Evolutionary conservation across 2,797 vertebrate genomes (phyloP).

Genomic region (Antennarius maculatus): DNA sequence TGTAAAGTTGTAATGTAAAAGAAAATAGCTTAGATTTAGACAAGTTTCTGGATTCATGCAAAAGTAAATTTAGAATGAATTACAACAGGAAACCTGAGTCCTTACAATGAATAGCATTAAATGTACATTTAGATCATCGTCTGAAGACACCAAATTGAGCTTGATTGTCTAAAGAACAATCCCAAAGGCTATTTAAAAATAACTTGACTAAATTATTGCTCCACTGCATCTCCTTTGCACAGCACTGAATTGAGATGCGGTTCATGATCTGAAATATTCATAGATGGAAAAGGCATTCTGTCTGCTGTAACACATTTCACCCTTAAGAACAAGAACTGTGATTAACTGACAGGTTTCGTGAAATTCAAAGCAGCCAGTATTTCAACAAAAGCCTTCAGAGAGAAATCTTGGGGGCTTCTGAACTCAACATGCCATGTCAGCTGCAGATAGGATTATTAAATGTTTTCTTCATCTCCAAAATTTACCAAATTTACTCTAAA

Average conservation of each 20-base stretch:
- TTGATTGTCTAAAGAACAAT: constrained; percentile 47
- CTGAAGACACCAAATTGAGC: constrained; percentile 21
- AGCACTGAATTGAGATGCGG: constrained; percentile 28
- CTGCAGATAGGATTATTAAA: constrained; percentile 15
- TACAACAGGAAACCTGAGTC: constrained; percentile 4
- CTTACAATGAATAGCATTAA: constrained; percentile 6
- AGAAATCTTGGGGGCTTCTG: constrained; percentile 12
- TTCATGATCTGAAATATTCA: constrained; percentile 51
- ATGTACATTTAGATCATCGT: constrained; percentile 25
- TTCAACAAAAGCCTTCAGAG: constrained; percentile 23
- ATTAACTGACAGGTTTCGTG: constrained; percentile 37
- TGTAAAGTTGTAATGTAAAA: constrained; percentile 30
- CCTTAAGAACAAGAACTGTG: constrained; percentile 22
- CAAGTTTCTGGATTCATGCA: neutral
- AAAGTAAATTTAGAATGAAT: constrained; percentile 15
- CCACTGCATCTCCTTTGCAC: constrained; percentile 5
- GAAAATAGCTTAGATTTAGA: neutral
- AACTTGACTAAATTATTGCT: constrained; percentile 18
- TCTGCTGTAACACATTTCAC: constrained; percentile 2
- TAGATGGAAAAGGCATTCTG: constrained; percentile 4
- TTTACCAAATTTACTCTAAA: no score
- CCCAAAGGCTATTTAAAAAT: constrained; percentile 21
- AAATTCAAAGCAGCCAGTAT: constrained; percentile 25
- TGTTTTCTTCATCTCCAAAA: constrained; percentile 26
- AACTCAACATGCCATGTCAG: neutral